These are phyloP conservation scores for Pampus argenteus DNA, from an alignment of 2,797 vertebrate species.

Conservation along the genomic window DNA sequence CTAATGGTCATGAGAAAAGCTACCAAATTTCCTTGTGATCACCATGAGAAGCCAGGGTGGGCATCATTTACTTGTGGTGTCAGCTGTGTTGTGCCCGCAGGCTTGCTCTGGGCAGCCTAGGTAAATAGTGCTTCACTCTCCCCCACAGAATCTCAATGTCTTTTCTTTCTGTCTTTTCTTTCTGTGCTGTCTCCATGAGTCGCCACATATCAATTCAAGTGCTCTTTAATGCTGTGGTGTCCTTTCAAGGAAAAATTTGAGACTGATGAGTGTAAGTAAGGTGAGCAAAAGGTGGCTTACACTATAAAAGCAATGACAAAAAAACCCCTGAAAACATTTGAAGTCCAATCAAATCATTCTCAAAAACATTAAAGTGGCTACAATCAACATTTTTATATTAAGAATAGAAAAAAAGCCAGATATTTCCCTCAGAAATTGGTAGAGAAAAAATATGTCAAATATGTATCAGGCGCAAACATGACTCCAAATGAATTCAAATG, in stretches of 20 bases:
- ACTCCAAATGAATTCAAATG: not conserved
- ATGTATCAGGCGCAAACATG: not conserved
- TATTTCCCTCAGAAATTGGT: not conserved
- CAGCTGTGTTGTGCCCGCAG: conserved; percentile 52
- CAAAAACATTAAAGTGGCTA: not conserved
- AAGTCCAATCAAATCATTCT: no score
- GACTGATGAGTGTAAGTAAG: conserved; percentile 3
- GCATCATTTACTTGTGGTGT: conserved; percentile 50
- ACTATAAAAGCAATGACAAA: not conserved
- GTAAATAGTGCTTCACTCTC: conserved; percentile 56
- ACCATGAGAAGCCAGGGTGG: conserved; percentile 11
- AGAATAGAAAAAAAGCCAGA: not conserved
- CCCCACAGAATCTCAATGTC: conserved; percentile 65
- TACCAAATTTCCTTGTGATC: conserved; percentile 42
- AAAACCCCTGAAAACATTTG: no score
- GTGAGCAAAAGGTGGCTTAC: not conserved
- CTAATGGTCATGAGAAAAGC: conserved; percentile 18
- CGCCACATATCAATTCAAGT: conserved; percentile 42
- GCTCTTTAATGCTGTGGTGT: conserved; percentile 42
- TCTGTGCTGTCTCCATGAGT: conserved; percentile 41
- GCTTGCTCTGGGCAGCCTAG: conserved; percentile 54
- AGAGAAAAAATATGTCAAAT: not conserved
- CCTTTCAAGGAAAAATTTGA: conserved; percentile 17
- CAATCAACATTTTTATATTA: no score
- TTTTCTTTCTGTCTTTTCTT: conserved; percentile 44